phyloP scores from a whole-genome alignment of 2,113 vertebrate genomes.

The Arothron firmamentum region DNA sequence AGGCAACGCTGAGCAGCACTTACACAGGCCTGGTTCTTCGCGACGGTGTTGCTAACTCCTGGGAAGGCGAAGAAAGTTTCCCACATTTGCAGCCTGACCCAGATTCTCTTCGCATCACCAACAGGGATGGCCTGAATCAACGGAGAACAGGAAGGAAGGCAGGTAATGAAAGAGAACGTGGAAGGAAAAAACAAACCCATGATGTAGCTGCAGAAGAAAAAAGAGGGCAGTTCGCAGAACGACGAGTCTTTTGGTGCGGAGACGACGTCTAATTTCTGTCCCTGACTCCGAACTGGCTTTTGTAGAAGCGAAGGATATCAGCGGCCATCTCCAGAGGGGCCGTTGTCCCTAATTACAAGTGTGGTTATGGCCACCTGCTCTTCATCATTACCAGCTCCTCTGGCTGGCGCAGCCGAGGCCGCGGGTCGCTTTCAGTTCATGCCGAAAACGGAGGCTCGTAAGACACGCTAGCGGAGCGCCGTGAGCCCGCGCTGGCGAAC shows the following conservation, averaged over 20 bases:
- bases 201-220: too few relatives aligned
- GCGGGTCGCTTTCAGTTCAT: constrained; percentile 46
- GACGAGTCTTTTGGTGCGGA: constrained; percentile 1
- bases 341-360: constrained; percentile 63
- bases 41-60: too few relatives aligned
- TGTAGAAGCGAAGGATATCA: constrained; percentile 44
- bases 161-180: too few relatives aligned
- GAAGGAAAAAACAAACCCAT: too few relatives aligned
- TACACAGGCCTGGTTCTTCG: too few relatives aligned
- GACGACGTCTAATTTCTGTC: constrained; percentile 31
- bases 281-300: constrained; percentile 24
- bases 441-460: neutral
- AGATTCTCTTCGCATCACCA: neutral
- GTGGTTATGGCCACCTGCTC: constrained; percentile 53
- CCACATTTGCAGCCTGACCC: neutral
- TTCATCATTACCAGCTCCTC: constrained; percentile 53
- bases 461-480: neutral
- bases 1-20: too few relatives aligned
- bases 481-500: constrained; percentile 1
- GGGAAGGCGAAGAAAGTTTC: too few relatives aligned
- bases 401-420: constrained; percentile 16
- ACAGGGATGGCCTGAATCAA: neutral
- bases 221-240: too few relatives aligned
- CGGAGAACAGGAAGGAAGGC: neutral
- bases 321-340: constrained; percentile 50